These are phyloP conservation scores for Cactoblastis cactorum DNA, from an alignment of 2,888 invertebrate genomes.

Conservation along the genomic window DNA sequence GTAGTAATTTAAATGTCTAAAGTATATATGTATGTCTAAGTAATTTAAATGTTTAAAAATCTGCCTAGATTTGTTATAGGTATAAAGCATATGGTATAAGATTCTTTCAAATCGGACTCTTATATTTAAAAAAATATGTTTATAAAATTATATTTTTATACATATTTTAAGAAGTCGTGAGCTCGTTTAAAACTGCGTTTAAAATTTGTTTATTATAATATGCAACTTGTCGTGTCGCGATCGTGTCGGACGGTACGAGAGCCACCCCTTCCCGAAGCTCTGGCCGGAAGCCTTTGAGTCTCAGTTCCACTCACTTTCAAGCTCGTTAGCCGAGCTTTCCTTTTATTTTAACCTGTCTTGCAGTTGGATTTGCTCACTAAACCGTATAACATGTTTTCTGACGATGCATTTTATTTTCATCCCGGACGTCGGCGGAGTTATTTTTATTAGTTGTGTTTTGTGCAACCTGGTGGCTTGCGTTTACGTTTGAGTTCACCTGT, in stretches of 20 bases:
- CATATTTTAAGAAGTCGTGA: too few relatives aligned
- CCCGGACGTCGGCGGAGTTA: background rate
- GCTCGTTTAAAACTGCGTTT: too few relatives aligned
- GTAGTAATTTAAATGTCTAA: too few relatives aligned
- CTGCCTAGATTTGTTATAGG: too few relatives aligned
- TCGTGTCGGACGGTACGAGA: background rate
- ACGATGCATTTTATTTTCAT: background rate
- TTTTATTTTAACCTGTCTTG: constrained; percentile 11
- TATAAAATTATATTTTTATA: too few relatives aligned
- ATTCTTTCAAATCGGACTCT: too few relatives aligned
- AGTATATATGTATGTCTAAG: too few relatives aligned
- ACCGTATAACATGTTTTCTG: constrained; percentile 4
- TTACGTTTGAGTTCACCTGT: too few relatives aligned
- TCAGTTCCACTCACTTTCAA: constrained; percentile 8
- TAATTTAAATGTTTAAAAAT: too few relatives aligned
- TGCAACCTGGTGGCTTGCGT: background rate
- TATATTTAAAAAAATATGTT: too few relatives aligned
- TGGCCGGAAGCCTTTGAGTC: constrained; percentile 11
- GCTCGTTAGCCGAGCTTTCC: constrained; percentile 3
- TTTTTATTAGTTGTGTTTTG: background rate
- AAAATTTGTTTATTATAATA: too few relatives aligned
- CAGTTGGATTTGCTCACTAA: constrained; percentile 5
- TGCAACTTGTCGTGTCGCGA: background rate
- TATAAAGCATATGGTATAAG: too few relatives aligned
- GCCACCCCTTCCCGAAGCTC: background rate